Percentiles rank a stretch among this genome's conserved stretches.
These are phyloP conservation scores for Archegozetes longisetosus DNA, from an alignment of 1,140 invertebrate genomes.

Conservation along the genomic window DNA sequence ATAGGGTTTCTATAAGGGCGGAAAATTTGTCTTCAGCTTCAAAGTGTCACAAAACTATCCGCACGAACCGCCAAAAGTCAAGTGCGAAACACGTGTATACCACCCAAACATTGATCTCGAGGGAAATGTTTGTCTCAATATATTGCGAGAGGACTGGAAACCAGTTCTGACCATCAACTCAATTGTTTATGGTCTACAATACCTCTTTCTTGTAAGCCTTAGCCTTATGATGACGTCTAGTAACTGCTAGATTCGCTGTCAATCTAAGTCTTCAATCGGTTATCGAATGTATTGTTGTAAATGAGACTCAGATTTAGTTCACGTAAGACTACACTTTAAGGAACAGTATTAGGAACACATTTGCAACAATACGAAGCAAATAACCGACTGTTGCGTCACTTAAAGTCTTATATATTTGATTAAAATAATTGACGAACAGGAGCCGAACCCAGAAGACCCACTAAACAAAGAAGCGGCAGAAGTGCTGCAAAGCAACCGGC, in stretches of 20 bases:
- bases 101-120: slow-evolving; percentile 91
- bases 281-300: too few species aligned
- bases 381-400: too few species aligned
- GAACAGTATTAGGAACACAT: too few species aligned
- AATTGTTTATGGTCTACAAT: slow-evolving; percentile 93
- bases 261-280: too few species aligned
- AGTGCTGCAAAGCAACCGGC: slow-evolving; percentile 79
- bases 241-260: too few species aligned
- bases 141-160: slow-evolving; percentile 95
- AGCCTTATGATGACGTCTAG: slow-evolving; percentile 5
- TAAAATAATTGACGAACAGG: too few species aligned
- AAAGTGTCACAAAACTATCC: slow-evolving; percentile 93
- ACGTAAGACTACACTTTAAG: too few species aligned
- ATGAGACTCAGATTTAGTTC: too few species aligned
- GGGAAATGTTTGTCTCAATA: slow-evolving; percentile 87
- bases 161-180: slow-evolving; percentile 94
- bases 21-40: slow-evolving; percentile 90
- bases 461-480: slow-evolving; percentile 98
- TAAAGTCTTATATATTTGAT: too few species aligned
- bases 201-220: slow-evolving; percentile 74
- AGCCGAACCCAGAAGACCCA: slow-evolving; percentile 96
- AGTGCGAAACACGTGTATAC: slow-evolving; percentile 67
- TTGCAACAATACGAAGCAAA: too few species aligned
- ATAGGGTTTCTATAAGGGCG: slow-evolving; percentile 88
- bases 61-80: slow-evolving; percentile 87